Evolutionary conservation across 2,888 invertebrate species (phyloP).

Genomic region (Apocheima hispidaria): DNA sequence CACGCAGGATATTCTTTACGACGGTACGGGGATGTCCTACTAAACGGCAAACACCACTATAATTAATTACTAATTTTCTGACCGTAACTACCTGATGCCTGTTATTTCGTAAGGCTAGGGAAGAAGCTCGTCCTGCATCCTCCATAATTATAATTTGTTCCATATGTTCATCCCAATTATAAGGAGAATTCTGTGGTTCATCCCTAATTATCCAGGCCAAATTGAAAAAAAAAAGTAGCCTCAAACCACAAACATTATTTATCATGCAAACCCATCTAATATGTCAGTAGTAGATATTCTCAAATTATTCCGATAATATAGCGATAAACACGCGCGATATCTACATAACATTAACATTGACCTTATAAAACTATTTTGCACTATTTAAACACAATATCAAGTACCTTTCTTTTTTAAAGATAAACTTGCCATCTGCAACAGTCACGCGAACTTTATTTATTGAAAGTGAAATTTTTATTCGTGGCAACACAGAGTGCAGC

Average conservation of each 20-base stretch:
- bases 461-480: constrained; percentile 44
- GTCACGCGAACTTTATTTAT: constrained; percentile 58
- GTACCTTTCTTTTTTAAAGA: constrained; percentile 50
- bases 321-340: constrained; percentile 22
- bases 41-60: too few relatives aligned
- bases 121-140: too few relatives aligned
- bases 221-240: constrained; percentile 29
- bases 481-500: constrained; percentile 45
- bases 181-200: background rate
- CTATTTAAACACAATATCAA: constrained; percentile 40
- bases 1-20: too few relatives aligned
- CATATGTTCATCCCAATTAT: too few relatives aligned
- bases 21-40: too few relatives aligned
- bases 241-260: constrained; percentile 22
- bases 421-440: constrained; percentile 54
- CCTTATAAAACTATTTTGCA: constrained; percentile 43
- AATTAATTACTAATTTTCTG: too few relatives aligned
- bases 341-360: constrained; percentile 38
- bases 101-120: too few relatives aligned
- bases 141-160: too few relatives aligned
- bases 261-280: constrained; percentile 26
- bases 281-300: constrained; percentile 18
- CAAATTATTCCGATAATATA: constrained; percentile 14
- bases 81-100: too few relatives aligned
- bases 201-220: constrained; percentile 14